Conservation (phyloP, 2,888 invertebrate species). For the Monoplex corrugatus region DNA sequence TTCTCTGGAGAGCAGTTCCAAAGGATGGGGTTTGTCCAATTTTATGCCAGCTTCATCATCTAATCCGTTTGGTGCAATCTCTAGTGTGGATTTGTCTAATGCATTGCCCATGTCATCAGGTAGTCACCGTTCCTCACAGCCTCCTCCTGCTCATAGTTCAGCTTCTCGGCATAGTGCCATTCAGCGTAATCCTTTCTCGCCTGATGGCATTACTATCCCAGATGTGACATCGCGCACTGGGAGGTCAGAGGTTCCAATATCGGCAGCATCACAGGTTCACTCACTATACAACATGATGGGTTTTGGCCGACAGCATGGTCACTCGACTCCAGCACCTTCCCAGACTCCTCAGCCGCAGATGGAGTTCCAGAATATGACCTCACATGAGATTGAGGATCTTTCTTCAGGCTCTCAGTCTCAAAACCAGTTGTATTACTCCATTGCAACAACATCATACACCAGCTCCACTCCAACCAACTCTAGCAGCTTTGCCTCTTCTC, state of each 20-base stretch:
- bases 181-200: slow-evolving; percentile 67
- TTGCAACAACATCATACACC: slow-evolving; percentile 48
- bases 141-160: slow-evolving; percentile 78
- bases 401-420: slow-evolving; percentile 57
- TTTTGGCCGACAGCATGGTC: slow-evolving; percentile 38
- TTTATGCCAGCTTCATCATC: slow-evolving; percentile 63
- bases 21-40: slow-evolving; percentile 68
- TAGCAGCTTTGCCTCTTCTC: slow-evolving; percentile 52
- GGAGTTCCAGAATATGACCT: slow-evolving; percentile 48
- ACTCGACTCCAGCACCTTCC: slow-evolving; percentile 50
- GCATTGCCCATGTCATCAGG: slow-evolving; percentile 52
- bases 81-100: slow-evolving; percentile 58
- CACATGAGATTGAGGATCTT: slow-evolving; percentile 60
- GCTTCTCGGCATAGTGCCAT: slow-evolving; percentile 64
- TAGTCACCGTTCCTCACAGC: slow-evolving; percentile 59
- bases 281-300: slow-evolving; percentile 48
- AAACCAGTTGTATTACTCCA: slow-evolving; percentile 56
- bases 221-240: slow-evolving; percentile 33
- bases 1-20: slow-evolving; percentile 51
- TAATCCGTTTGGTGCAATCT: slow-evolving; percentile 58
- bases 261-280: slow-evolving; percentile 41
- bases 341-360: slow-evolving; percentile 51
- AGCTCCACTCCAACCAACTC: slow-evolving; percentile 53
- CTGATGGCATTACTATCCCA: slow-evolving; percentile 30
- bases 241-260: slow-evolving; percentile 22